Conservation (phyloP, 2,113 vertebrate genomes). For the Scalopus aquaticus region DNA sequence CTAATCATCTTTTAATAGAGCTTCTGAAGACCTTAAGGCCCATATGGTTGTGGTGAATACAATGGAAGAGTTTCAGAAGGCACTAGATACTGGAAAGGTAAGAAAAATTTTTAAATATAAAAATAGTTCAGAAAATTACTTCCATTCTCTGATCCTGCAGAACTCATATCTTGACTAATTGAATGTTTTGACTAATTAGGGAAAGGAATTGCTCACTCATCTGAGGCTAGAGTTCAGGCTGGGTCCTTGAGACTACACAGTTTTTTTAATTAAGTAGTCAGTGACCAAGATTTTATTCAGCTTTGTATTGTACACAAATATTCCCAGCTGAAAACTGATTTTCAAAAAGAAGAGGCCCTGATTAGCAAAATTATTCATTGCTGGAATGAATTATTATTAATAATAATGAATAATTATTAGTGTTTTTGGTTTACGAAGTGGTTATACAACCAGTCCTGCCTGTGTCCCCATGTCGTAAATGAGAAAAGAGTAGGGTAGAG, state of each 20-base stretch:
- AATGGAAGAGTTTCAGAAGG: slow-evolving; percentile 96
- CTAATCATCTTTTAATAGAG: slow-evolving; percentile 83
- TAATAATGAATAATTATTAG: background rate
- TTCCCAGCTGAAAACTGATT: background rate
- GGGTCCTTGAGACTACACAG: background rate
- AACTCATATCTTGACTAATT: background rate
- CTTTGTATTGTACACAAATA: background rate
- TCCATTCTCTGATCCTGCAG: background rate
- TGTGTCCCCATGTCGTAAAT: background rate
- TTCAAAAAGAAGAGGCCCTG: background rate
- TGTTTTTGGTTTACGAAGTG: background rate
- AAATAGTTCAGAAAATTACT: background rate
- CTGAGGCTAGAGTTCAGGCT: background rate
- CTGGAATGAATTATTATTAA: background rate
- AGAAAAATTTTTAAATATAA: slow-evolving; percentile 63
- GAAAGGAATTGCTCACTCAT: background rate
- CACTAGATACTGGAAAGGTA: slow-evolving; percentile 95
- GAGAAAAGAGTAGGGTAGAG: background rate
- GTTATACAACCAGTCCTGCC: background rate
- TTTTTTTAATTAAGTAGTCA: background rate
- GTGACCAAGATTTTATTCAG: background rate
- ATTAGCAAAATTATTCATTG: background rate
- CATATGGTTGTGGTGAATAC: slow-evolving; percentile 93
- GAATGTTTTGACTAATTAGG: background rate
- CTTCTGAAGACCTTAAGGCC: slow-evolving; percentile 90